These are phyloP conservation scores for Myotis myotis DNA, from an alignment of 2,797 vertebrate genomes.

Conservation along the genomic window DNA sequence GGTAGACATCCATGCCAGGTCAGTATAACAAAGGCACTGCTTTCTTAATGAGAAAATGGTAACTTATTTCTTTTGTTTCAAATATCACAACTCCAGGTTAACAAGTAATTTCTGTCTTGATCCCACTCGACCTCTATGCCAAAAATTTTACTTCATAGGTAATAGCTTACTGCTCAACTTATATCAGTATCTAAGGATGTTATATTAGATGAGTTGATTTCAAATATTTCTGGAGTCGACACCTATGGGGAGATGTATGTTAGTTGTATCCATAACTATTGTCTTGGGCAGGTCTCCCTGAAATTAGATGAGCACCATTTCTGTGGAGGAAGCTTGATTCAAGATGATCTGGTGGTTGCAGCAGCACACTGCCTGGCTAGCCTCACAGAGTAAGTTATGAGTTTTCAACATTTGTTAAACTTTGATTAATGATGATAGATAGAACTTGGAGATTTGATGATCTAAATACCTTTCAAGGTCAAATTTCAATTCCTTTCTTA, in stretches of 20 bases:
- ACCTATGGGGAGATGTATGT: neutral
- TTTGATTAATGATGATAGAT: neutral
- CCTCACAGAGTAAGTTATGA: neutral
- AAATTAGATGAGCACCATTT: neutral
- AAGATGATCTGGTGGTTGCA: neutral
- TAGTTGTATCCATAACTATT: neutral
- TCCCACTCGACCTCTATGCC: neutral
- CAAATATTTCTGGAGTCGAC: neutral
- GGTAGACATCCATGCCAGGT: neutral
- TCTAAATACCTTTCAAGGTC: neutral
- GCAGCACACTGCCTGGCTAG: neutral
- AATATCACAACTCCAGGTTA: neutral
- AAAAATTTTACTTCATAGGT: neutral
- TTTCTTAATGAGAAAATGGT: neutral
- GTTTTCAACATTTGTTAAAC: neutral
- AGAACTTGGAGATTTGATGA: neutral
- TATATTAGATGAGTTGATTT: neutral
- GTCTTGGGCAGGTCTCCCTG: slow-evolving; percentile 16
- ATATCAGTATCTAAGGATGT: neutral
- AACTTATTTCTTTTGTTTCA: neutral
- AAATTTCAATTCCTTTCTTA: neutral
- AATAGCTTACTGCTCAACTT: neutral
- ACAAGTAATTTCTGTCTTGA: neutral
- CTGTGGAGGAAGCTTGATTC: slow-evolving; percentile 11
- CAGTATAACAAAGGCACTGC: neutral